Conservation (phyloP, 2,797 vertebrate genomes). For the Mallotus villosus region DNA sequence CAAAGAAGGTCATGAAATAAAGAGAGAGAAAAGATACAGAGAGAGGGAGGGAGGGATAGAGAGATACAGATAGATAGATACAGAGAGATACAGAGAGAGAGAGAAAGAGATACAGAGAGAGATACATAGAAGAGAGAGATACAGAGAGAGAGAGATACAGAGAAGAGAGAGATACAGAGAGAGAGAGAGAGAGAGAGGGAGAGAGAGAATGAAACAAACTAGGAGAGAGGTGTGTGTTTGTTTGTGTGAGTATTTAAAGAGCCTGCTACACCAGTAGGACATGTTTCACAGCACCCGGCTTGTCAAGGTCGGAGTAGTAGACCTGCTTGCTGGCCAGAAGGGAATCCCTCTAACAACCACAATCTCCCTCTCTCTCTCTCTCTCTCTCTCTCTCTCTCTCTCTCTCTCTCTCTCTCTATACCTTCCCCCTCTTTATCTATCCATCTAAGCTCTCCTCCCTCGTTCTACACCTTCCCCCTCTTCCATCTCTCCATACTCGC, state of each 20-base stretch:
- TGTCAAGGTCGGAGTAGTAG: conserved; percentile 41
- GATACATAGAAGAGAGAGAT: too few relatives aligned
- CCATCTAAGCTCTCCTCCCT: too few relatives aligned
- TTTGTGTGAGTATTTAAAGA: conserved; percentile 16
- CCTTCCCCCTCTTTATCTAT: not conserved
- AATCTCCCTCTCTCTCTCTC: conserved; percentile 15
- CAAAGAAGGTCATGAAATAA: conserved; percentile 33
- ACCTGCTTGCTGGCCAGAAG: conserved; percentile 27
- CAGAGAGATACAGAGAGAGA: conserved; percentile 8
- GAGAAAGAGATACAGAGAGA: not conserved
- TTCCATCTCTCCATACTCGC: too few relatives aligned
- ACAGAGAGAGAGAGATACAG: conserved; percentile 26
- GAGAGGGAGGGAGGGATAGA: not conserved
- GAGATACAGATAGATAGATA: not conserved
- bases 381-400: not conserved
- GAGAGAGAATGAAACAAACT: conserved; percentile 12
- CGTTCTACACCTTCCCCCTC: not conserved
- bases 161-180: conserved; percentile 5
- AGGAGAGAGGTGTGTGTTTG: conserved; percentile 27
- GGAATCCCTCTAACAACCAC: not conserved
- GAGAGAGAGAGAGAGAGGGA: conserved; percentile 10
- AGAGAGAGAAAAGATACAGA: conserved; percentile 22
- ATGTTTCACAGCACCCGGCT: conserved; percentile 66
- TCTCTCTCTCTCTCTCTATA: not conserved
- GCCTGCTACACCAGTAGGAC: conserved; percentile 42